Base-by-base conservation (phyloP, 2,113 vertebrate species). In the Cryptomyrus ogoouensis region DNA sequence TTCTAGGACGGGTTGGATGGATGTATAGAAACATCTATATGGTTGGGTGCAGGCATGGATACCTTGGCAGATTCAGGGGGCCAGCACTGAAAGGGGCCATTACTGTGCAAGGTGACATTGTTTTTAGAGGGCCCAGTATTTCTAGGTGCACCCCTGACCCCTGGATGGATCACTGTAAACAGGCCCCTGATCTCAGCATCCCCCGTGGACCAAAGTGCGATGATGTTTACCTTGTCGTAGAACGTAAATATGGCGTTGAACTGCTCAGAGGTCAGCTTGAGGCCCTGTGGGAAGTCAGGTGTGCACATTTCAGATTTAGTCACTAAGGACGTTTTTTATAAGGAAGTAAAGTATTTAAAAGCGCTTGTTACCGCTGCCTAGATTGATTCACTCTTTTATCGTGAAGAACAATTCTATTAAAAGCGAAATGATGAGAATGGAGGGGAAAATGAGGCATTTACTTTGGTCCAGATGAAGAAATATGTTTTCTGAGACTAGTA, bases 241-340 rank as follows among this genome's bases (percentile, higher is more conserved):
- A 96, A 97, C 12, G 96, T 95, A 52, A 99, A 99, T 94, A 99
- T 97, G 9, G 96, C 96, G 0, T 98, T 97, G 93, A 99, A 99
- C 92, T 99, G 97, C 2, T 98, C 97, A 0, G 97, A 94, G 21
- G 96, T 97, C 83, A 99, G 94, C 91, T 97, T 98, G 96, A 98
- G 96, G 77, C 96, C 97, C 98, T 99, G 94, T 24, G 62, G 70
- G 88, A 90, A 42, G 35, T 31, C 27, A 42, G 91, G 90, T 90
- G 31, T 10, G 35, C 52, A 42, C 5, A 58, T 49, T 31, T 87
- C n/a, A 87, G 21, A 15, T 87, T 52, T 53, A 0, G 24, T 31
- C 50, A 87, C 12, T 52, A 27, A 24, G 12, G 42, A 27, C 27
- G 0, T 39, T 17, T 87, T 52, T 87, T 31, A 31, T 5, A 84